phyloP scores from a whole-genome alignment of 2,113 vertebrate species.

The Pandion haliaetus region DNA sequence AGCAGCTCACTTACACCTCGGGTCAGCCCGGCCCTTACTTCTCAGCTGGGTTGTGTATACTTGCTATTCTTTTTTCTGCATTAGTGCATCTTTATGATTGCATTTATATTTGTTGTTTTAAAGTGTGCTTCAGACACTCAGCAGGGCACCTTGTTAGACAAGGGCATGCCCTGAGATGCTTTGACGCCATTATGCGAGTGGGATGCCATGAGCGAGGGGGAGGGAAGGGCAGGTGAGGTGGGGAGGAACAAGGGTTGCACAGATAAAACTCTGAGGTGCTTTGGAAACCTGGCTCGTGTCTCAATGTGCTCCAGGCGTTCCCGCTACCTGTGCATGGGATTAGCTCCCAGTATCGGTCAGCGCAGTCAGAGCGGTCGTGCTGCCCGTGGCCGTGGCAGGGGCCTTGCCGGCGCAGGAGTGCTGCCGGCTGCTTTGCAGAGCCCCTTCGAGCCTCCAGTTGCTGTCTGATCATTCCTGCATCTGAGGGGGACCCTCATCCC shows the following conservation, averaged over 20 bases:
- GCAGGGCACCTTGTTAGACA: not conserved
- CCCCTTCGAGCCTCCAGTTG: not conserved
- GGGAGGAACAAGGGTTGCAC: not conserved
- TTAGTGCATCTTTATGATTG: not conserved
- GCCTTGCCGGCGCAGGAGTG: not conserved
- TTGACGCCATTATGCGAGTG: not conserved
- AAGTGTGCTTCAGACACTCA: not conserved
- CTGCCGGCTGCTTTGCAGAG: accelerated
- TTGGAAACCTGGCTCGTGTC: not conserved
- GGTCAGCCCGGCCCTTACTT: not conserved
- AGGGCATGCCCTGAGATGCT: not conserved
- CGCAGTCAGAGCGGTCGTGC: not conserved
- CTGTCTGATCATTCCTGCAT: not conserved
- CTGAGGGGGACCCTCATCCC: not conserved
- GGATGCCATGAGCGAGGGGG: not conserved
- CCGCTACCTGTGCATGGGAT: not conserved
- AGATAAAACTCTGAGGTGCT: not conserved
- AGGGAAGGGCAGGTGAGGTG: not conserved
- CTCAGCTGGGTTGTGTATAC: not conserved
- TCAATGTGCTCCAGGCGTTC: accelerated
- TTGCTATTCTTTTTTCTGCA: not conserved
- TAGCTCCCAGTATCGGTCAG: not conserved
- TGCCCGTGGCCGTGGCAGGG: not conserved
- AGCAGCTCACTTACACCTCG: not conserved
- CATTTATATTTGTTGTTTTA: not conserved